These are phyloP conservation scores for Drosophila aldrichi DNA, from an alignment of 2,888 invertebrate species.

Conservation along the genomic window DNA sequence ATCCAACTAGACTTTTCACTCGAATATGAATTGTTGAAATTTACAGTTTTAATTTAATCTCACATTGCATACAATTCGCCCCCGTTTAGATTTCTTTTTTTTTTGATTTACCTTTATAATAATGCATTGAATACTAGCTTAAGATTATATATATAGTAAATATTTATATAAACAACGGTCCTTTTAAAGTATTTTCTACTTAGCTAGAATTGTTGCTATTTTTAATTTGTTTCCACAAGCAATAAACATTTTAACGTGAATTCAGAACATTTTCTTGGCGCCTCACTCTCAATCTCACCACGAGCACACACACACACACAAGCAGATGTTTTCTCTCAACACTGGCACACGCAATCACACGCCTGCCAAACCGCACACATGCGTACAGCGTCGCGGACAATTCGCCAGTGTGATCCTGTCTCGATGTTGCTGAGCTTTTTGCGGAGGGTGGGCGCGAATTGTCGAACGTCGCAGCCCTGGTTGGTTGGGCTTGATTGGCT, in stretches of 20 bases:
- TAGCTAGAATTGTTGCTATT: constrained; percentile 16
- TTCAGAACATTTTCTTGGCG: constrained; percentile 43
- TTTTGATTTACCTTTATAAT: constrained; percentile 2
- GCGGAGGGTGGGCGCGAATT: constrained; percentile 32
- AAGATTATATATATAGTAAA: constrained; percentile 31
- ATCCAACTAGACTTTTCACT: constrained; percentile 2
- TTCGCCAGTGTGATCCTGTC: constrained; percentile 62
- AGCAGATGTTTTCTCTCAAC: constrained; percentile 3
- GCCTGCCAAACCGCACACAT: constrained; percentile 1
- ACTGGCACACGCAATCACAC: constrained; percentile 3
- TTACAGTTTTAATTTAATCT: constrained; percentile 3
- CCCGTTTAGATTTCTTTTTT: constrained; percentile 10
- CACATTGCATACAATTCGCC: constrained; percentile 3
- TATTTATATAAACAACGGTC: constrained; percentile 24
- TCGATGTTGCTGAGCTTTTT: constrained; percentile 46
- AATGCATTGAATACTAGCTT: constrained; percentile 46
- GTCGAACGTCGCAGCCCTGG: constrained; percentile 30
- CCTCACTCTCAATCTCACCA: constrained; percentile 12
- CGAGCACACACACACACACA: neutral
- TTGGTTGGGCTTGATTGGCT: constrained; percentile 51
- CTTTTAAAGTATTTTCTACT: constrained; percentile 15
- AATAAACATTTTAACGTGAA: constrained; percentile 71
- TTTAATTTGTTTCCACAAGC: constrained; percentile 53
- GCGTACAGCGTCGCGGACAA: constrained; percentile 27
- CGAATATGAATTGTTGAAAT: neutral